Evolutionary conservation across 2,113 vertebrate species (phyloP).

Genomic region (Rana temporaria): DNA sequence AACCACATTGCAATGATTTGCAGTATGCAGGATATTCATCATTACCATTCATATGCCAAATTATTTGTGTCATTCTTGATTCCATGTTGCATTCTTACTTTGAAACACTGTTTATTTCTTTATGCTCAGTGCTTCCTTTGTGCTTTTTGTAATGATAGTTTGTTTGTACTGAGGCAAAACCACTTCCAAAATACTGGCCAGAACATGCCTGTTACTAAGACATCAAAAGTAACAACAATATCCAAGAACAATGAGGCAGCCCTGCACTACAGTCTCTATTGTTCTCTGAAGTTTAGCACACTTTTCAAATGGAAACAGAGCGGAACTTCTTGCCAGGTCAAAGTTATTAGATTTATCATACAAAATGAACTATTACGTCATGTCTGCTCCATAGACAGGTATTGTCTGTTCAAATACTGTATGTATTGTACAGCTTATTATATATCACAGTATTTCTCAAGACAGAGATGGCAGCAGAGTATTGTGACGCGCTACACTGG

Average conservation of each 20-base stretch:
- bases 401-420: not conserved
- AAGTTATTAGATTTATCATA: not conserved
- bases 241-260: not conserved
- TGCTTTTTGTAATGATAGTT: conserved; percentile 22
- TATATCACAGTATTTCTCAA: too few species aligned
- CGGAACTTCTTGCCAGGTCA: not conserved
- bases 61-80: too few species aligned
- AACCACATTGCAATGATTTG: too few species aligned
- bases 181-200: conserved; percentile 29
- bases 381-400: not conserved
- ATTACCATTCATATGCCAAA: too few species aligned
- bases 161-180: conserved; percentile 26
- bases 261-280: conserved; percentile 5
- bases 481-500: too few species aligned
- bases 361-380: not conserved
- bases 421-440: not conserved
- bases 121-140: conserved; percentile 32
- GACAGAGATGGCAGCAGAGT: too few species aligned
- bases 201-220: conserved; percentile 23
- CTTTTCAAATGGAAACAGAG: not conserved
- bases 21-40: too few species aligned
- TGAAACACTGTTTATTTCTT: conserved; percentile 14
- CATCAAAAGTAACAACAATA: conserved; percentile 22
- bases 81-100: conserved; percentile 15
- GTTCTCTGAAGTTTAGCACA: conserved; percentile 7